A percentile compares a stretch with the other conserved stretches of the same genome.
These are phyloP conservation scores for Scelioninae gen. 1 DNA, from an alignment of 2,888 invertebrate genomes.

Conservation along the genomic window DNA sequence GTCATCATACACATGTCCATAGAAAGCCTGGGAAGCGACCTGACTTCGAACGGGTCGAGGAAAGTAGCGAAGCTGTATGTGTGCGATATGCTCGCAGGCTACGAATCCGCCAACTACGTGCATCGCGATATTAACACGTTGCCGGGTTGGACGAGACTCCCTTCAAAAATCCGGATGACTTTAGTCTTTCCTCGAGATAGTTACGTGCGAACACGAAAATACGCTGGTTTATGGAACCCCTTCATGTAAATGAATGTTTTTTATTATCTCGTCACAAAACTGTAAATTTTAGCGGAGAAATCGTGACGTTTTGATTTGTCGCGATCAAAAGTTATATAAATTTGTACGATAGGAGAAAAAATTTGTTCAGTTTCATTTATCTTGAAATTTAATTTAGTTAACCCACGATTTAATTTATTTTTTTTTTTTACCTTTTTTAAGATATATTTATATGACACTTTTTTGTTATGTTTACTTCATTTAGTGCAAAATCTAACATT, in stretches of 20 bases:
- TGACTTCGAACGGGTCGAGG: conserved; percentile 71
- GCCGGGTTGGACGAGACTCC: conserved; percentile 19
- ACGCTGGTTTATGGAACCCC: conserved; percentile 29
- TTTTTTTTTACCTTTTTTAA: too few species aligned
- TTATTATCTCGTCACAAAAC: background rate
- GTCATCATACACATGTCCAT: conserved; percentile 47
- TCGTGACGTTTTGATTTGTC: conserved; percentile 18
- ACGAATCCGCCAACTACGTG: conserved; percentile 39
- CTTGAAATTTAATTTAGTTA: too few species aligned
- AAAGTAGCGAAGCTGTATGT: conserved; percentile 70
- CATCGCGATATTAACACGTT: conserved; percentile 65
- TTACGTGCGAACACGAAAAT: conserved; percentile 50
- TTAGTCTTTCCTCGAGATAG: conserved; percentile 45
- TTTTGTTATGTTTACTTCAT: too few species aligned
- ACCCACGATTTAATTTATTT: too few species aligned
- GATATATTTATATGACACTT: too few species aligned
- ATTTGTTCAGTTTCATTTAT: too few species aligned
- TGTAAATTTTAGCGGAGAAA: conserved; percentile 19
- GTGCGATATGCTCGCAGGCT: conserved; percentile 54
- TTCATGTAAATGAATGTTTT: conserved; percentile 27
- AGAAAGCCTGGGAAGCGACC: conserved; percentile 68
- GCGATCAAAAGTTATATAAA: conserved; percentile 3
- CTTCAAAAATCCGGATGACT: conserved; percentile 45
- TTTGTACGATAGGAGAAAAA: too few species aligned
- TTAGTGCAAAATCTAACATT: too few species aligned